Evolutionary conservation across 2,888 invertebrate genomes (phyloP).

Genomic region (Andrena camellia): DNA sequence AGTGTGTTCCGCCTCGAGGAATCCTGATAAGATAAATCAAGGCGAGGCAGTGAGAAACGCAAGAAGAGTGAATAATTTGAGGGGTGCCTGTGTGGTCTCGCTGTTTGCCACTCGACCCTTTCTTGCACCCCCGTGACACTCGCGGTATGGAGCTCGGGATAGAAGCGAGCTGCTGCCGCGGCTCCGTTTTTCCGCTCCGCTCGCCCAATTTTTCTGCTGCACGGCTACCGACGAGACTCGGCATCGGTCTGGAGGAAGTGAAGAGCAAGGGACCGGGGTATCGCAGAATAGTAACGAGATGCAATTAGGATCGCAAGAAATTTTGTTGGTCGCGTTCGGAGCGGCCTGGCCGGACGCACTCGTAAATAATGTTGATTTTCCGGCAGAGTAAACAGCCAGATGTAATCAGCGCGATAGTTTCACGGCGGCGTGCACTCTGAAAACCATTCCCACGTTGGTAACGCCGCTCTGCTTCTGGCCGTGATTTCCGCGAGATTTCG

Average conservation of each 20-base stretch:
- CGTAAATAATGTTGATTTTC: slow-evolving; percentile 73
- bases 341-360: slow-evolving; percentile 43
- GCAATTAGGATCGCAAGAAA: slow-evolving; percentile 14
- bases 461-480: slow-evolving; percentile 60
- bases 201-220: too few species aligned
- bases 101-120: too few species aligned
- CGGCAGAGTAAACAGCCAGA: slow-evolving; percentile 68
- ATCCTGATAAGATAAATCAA: too few species aligned
- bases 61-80: too few species aligned
- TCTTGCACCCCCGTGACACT: too few species aligned
- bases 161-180: too few species aligned
- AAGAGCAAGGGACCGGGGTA: background rate
- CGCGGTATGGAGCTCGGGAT: too few species aligned
- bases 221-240: too few species aligned
- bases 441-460: slow-evolving; percentile 73
- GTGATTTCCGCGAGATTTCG: slow-evolving; percentile 62
- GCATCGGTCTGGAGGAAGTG: background rate
- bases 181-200: too few species aligned
- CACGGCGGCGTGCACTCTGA: slow-evolving; percentile 69
- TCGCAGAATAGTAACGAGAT: background rate
- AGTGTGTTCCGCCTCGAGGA: too few species aligned
- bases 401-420: slow-evolving; percentile 68
- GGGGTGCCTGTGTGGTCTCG: too few species aligned
- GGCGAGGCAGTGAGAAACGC: too few species aligned
- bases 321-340: slow-evolving; percentile 4